A percentile compares a stretch with the other conserved stretches of the same genome.
Conservation (phyloP, 2,797 vertebrate genomes). For the Potorous gilbertii region DNA sequence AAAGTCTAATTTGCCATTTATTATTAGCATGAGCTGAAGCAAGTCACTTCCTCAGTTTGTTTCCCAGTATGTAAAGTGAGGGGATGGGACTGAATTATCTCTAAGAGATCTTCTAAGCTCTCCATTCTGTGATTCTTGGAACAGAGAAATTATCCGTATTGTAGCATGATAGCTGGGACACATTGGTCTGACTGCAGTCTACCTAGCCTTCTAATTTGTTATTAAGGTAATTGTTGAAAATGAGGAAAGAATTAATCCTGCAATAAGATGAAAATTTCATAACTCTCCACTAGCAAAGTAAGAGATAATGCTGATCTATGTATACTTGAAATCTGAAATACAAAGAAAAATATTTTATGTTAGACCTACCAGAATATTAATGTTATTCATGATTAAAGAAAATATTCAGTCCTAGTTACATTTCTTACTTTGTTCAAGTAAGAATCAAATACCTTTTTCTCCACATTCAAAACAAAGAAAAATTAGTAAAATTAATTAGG, state of each 20-base stretch:
- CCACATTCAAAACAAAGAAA: conserved; percentile 77
- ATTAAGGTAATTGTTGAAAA: conserved; percentile 72
- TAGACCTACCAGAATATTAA: conserved; percentile 76
- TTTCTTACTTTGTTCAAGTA: conserved; percentile 58
- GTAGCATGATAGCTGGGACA: accelerated
- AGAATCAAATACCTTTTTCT: neutral
- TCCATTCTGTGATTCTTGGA: neutral
- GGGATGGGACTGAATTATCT: neutral
- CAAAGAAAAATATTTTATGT: conserved; percentile 73
- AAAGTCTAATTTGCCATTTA: neutral
- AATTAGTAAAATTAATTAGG: conserved; percentile 82
- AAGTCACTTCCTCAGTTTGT: neutral
- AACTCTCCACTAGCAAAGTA: conserved; percentile 75
- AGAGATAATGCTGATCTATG: conserved; percentile 77
- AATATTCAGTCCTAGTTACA: conserved; percentile 48
- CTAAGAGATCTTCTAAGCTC: neutral
- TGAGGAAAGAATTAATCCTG: conserved; percentile 77
- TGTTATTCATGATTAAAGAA: conserved; percentile 69
- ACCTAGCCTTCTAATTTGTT: conserved; percentile 2
- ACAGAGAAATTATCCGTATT: neutral
- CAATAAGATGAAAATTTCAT: conserved; percentile 76
- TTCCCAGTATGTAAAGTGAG: neutral
- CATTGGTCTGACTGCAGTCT: neutral
- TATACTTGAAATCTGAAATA: conserved; percentile 67
- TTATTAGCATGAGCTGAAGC: neutral